Evolutionary conservation across 2,113 vertebrate species (phyloP).

Genomic region (Procavia capensis): DNA sequence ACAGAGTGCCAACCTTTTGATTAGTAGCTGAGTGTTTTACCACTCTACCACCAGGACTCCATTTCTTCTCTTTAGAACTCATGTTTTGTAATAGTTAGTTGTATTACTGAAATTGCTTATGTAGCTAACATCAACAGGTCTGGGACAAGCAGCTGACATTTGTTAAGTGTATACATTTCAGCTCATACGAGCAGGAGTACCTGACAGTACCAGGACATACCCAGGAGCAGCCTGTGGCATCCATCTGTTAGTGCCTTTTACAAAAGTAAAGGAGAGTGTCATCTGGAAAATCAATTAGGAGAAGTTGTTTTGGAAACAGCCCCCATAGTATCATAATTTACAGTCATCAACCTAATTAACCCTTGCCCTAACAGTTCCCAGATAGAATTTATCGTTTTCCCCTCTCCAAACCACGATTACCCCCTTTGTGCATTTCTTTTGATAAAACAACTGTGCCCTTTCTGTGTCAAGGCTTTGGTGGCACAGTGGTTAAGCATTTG

Average conservation of each 20-base stretch:
- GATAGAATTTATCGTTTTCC: background rate
- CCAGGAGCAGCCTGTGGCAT: too few relatives aligned
- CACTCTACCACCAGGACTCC: too few relatives aligned
- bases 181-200: too few relatives aligned
- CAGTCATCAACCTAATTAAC: background rate
- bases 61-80: background rate
- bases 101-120: too few relatives aligned
- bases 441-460: background rate
- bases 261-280: background rate
- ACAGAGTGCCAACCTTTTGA: too few relatives aligned
- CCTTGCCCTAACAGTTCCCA: background rate
- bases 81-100: background rate
- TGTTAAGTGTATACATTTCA: background rate
- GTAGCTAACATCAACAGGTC: background rate
- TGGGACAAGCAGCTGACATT: background rate
- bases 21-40: too few relatives aligned
- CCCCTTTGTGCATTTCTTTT: too few relatives aligned
- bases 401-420: background rate
- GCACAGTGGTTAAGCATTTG: too few relatives aligned
- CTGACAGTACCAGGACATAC: background rate
- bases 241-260: background rate
- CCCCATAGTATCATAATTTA: background rate
- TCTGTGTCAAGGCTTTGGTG: background rate
- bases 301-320: background rate
- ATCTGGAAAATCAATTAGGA: background rate